Conservation (phyloP, 1,140 invertebrate species). For the Drosophila rufa region DNA sequence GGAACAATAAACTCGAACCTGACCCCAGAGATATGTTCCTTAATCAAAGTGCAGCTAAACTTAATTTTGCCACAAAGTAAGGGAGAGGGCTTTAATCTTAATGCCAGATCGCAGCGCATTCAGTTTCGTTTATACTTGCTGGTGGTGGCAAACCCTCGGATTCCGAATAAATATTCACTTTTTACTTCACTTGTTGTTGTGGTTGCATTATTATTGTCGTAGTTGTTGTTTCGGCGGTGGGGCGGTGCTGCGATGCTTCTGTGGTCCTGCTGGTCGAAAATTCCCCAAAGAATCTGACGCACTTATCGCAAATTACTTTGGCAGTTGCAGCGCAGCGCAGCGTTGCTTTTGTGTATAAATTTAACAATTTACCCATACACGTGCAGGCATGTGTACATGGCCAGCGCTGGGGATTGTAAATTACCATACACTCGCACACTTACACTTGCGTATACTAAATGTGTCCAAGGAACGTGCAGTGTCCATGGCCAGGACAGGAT, state of each 20-base stretch:
- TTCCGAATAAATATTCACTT: conserved; percentile 71
- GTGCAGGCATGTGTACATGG: conserved; percentile 63
- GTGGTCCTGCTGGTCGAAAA: conserved; percentile 72
- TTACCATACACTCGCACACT: conserved; percentile 59
- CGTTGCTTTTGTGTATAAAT: conserved; percentile 82
- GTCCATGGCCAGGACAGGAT: conserved; percentile 47
- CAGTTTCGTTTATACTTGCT: conserved; percentile 47
- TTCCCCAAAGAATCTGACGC: conserved; percentile 81
- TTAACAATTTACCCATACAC: conserved; percentile 81
- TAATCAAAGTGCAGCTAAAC: conserved; percentile 34
- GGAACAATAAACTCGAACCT: conserved; percentile 11
- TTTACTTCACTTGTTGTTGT: conserved; percentile 60
- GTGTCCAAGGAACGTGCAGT: conserved; percentile 57
- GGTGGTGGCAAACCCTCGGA: conserved; percentile 22
- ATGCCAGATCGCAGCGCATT: conserved; percentile 57
- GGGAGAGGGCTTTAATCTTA: conserved; percentile 37
- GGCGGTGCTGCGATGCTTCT: conserved; percentile 33
- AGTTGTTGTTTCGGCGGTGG: conserved; percentile 28
- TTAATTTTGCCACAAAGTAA: conserved; percentile 20
- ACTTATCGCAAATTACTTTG: conserved; percentile 84
- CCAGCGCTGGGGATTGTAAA: conserved; percentile 74
- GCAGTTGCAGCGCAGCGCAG: conserved; percentile 66
- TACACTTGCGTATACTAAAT: conserved; percentile 35
- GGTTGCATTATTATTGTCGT: conserved; percentile 54
- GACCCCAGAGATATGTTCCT: conserved; percentile 4